Percentiles rank a stretch among this genome's conserved stretches.
Evolutionary conservation across 2,797 vertebrate genomes (phyloP).

Genomic region (Loris lydekkerianus): DNA sequence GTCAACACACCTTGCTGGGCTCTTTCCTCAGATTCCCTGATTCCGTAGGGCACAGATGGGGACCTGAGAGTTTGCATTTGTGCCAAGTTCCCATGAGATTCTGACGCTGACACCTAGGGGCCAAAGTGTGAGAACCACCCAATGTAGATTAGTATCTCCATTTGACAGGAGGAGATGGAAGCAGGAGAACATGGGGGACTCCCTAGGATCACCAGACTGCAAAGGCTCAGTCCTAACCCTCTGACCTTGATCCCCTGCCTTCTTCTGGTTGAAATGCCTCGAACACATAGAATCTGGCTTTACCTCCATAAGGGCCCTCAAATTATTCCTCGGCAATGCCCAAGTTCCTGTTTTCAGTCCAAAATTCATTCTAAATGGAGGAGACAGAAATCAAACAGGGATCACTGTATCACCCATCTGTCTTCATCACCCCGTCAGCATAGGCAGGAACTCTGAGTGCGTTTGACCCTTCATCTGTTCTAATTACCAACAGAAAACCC

Average conservation of each 20-base stretch:
- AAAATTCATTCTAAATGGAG: not conserved
- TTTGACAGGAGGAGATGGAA: not conserved
- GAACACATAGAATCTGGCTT: not conserved
- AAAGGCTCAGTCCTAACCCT: not conserved
- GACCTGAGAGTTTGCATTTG: not conserved
- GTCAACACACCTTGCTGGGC: not conserved
- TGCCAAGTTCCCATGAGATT: rapidly evolving
- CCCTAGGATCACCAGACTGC: too few relatives aligned
- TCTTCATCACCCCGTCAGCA: rapidly evolving
- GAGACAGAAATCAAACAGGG: not conserved
- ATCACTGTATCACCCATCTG: rapidly evolving
- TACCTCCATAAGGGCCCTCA: not conserved
- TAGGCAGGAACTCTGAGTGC: rapidly evolving
- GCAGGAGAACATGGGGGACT: not conserved
- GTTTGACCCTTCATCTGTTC: not conserved
- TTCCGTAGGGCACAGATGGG: too few relatives aligned
- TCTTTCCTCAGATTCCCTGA: not conserved
- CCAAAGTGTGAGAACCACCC: not conserved
- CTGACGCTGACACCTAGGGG: not conserved
- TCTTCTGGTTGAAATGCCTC: not conserved
- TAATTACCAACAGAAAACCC: not conserved
- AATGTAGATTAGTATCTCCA: not conserved
- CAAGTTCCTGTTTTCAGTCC: not conserved
- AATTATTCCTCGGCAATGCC: not conserved
- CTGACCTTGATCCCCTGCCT: rapidly evolving